phyloP scores from a whole-genome alignment of 2,888 invertebrate species.

The Hydrotaea cyrtoneurina region DNA sequence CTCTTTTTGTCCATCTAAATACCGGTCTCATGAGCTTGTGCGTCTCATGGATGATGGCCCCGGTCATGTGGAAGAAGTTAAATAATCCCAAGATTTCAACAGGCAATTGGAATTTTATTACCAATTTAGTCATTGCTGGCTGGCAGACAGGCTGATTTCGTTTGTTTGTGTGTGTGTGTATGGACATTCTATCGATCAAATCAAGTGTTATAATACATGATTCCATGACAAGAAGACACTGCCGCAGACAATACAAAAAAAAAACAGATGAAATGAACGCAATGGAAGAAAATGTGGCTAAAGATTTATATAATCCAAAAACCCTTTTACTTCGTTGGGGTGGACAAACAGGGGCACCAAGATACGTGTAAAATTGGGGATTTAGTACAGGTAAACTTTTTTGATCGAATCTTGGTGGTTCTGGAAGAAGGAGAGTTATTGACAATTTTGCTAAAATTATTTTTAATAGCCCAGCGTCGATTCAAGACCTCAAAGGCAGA shows the following conservation, averaged over 20 bases:
- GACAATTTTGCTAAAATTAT: too few species aligned
- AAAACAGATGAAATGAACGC: neutral
- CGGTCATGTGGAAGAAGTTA: constrained; percentile 14
- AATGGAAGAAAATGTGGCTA: neutral
- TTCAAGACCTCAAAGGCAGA: too few species aligned
- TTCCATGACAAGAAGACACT: constrained; percentile 52
- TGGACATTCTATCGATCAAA: constrained; percentile 50
- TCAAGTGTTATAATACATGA: constrained; percentile 64
- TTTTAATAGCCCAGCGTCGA: too few species aligned
- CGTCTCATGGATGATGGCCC: neutral
- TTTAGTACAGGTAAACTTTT: too few species aligned
- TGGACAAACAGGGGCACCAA: neutral
- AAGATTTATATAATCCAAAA: constrained; percentile 19
- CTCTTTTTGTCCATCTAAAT: constrained; percentile 60
- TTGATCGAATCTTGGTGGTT: too few species aligned
- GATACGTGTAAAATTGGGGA: neutral
- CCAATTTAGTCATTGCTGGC: constrained; percentile 57
- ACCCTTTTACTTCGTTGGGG: neutral
- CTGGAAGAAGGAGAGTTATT: too few species aligned
- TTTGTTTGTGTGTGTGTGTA: neutral
- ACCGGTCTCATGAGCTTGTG: constrained; percentile 53
- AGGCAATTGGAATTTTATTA: constrained; percentile 64
- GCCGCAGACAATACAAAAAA: neutral
- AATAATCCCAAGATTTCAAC: constrained; percentile 49
- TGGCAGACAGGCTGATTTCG: neutral